Evolutionary conservation across 1,140 invertebrate genomes (phyloP), one percentile per base, ranked within the genome.

Genomic region (Bilobella aurantiaca): DNA sequence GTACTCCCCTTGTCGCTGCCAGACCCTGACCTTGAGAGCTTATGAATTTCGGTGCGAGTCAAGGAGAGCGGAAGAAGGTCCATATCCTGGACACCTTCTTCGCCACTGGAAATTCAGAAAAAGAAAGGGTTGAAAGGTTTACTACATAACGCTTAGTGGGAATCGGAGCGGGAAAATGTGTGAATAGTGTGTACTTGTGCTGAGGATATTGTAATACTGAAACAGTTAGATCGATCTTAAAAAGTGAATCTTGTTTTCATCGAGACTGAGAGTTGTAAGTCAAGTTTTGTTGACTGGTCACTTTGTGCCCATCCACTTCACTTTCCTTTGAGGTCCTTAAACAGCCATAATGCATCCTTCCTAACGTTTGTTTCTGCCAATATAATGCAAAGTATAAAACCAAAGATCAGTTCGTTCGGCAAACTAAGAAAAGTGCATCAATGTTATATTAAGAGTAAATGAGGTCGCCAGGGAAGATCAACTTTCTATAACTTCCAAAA

Each of bases 261-360:
- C 49, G 49, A 53, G 49, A 53, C 49, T 53, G 49, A 53, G 49
- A 53, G 49, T 53, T 53, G 49, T 53, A 53, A 53, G 49, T 53
- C 49, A 53, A 53, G 49, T 53, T 53, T 53, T 53, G 49, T 53
- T 8, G 49, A 16, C 23, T 53, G 49, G 37, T 42, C 37, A 42
- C 49, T 42, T 42, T 42, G 34, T 18, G 18, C 18, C 34, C 34
- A 42, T 42, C 34, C 8, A 42, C 34, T 53, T 53, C 49, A 53
- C 49, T 53, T 53, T 53, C 49, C 49, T 53, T 53, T 53, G 49
- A 53, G 49, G 25, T 53, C 49, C 49, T 53, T 53, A 53, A 53
- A 53, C 14, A 53, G 49, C 34, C 14, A 14, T 53, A 18, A 18
- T 23, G 49, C 49, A 53, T 53, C 8, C 25, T 53, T n/a, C n/a